Evolutionary conservation across 2,888 invertebrate genomes (phyloP).

Genomic region (Aromia moschata): DNA sequence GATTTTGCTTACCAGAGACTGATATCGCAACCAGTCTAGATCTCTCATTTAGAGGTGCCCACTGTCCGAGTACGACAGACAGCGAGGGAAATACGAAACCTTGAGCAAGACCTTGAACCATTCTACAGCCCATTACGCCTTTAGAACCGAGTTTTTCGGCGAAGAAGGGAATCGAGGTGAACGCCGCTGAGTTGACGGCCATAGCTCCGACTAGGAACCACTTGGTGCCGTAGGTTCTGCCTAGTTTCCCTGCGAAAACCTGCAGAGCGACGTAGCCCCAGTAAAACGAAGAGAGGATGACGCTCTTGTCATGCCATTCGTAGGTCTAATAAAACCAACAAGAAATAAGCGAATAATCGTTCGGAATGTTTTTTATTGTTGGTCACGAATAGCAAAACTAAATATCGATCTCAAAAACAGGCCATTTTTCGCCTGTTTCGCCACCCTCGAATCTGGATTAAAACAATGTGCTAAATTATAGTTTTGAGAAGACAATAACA

Average conservation of each 20-base stretch:
- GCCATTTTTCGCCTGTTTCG: no score
- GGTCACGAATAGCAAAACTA: no score
- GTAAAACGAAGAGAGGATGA: conserved; percentile 78
- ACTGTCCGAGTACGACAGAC: conserved; percentile 78
- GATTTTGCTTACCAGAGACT: conserved; percentile 21
- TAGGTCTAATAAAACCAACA: no score
- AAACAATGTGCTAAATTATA: no score
- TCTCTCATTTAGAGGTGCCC: conserved; percentile 59
- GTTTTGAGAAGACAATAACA: no score
- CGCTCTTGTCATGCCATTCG: conserved; percentile 65
- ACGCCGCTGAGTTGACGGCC: conserved; percentile 66
- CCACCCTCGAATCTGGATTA: no score
- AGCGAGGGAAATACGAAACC: conserved; percentile 76
- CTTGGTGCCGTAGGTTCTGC: conserved; percentile 78
- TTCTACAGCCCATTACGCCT: conserved; percentile 71
- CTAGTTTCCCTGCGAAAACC: conserved; percentile 74
- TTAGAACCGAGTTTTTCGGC: conserved; percentile 55
- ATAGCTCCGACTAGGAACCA: conserved; percentile 69
- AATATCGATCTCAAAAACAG: no score
- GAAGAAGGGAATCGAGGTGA: conserved; percentile 70
- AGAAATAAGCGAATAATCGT: no score
- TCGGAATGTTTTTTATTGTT: no score
- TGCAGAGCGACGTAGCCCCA: conserved; percentile 81
- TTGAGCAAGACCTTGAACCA: conserved; percentile 76
- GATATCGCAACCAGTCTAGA: conserved; percentile 12